Conservation (phyloP, 2,797 vertebrate species). For the Potorous gilbertii region DNA sequence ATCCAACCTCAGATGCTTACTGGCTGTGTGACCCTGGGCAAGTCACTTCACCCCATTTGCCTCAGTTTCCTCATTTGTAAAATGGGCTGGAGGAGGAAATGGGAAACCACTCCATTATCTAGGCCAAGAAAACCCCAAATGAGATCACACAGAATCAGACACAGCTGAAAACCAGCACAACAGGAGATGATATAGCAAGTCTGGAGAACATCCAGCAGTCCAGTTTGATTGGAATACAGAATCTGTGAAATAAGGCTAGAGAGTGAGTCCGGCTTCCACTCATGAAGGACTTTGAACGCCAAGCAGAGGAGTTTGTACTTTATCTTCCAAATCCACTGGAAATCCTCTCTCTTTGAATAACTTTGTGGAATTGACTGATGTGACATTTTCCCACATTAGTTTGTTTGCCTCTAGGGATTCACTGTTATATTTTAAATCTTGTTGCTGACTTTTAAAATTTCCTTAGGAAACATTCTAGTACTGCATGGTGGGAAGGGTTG, state of each 20-base stretch:
- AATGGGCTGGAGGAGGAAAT: background rate
- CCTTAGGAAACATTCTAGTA: background rate
- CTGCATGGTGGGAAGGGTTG: background rate
- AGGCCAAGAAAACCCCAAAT: background rate
- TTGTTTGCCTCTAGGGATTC: background rate
- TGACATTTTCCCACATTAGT: background rate
- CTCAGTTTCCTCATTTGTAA: background rate
- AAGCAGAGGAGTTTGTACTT: background rate
- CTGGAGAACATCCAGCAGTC: background rate
- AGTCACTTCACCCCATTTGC: background rate
- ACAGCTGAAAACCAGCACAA: background rate
- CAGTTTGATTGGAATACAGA: background rate
- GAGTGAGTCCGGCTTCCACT: accelerated
- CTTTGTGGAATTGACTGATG: background rate
- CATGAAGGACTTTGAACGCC: background rate
- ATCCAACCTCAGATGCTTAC: background rate
- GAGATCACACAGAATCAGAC: background rate
- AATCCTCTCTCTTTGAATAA: background rate
- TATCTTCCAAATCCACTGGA: background rate
- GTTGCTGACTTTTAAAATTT: background rate
- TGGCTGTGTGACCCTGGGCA: background rate
- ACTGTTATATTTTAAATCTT: background rate
- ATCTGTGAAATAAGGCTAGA: background rate
- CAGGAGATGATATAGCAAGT: background rate
- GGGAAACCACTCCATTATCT: background rate